Base-by-base conservation (phyloP, 1,140 invertebrate species). In the Ruditapes philippinarum region DNA sequence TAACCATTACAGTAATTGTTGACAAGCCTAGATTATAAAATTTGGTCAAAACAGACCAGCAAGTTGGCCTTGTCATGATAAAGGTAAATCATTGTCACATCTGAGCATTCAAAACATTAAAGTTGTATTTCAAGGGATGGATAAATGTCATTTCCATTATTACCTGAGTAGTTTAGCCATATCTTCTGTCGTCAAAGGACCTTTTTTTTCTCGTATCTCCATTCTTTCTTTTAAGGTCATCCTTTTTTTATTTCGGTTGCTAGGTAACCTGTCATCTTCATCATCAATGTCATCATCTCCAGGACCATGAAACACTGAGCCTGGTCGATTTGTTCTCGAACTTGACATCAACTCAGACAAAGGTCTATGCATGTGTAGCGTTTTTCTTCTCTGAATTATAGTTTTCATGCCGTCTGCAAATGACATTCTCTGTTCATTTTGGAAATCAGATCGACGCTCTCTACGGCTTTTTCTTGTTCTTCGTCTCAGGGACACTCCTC, bases 211-310 rank as follows among this genome's bases (percentile, higher is more conserved):
- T 31, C 80, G 49, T 2, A 25, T 80, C 11, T 33, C n/a, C 25
- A 88, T 33, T 25, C 76, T 79, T 2, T 73, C 0, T 79, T 81
- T 88, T 42, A 88, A 45, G 68, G 19, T 74, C 68, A 57, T 88
- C 45, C 36, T 88, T 79, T 70, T 88, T 28, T 40, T 5, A 65
- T 87, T 80, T 62, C 70, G 38, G 73, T 78, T 86, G 73, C 84
- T 86, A 62, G 84, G 84, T 14, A 86, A 78, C 49, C 78, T 78
- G 17, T 76, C 68, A 19, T 76, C 73, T 2, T 62, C 49, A 78
- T 78, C 73, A 7, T 60, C 73, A 78, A 25, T 14, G 40, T 62
- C 17, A 42, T 1, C 54, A 57, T 45, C 33, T 14, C 0, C 7
- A 25, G 31, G 25, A 2, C 5, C 11, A 11, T 19, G 19, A 38